Evolutionary conservation across 2,113 vertebrate species (phyloP).

Genomic region (Arizona elegans): DNA sequence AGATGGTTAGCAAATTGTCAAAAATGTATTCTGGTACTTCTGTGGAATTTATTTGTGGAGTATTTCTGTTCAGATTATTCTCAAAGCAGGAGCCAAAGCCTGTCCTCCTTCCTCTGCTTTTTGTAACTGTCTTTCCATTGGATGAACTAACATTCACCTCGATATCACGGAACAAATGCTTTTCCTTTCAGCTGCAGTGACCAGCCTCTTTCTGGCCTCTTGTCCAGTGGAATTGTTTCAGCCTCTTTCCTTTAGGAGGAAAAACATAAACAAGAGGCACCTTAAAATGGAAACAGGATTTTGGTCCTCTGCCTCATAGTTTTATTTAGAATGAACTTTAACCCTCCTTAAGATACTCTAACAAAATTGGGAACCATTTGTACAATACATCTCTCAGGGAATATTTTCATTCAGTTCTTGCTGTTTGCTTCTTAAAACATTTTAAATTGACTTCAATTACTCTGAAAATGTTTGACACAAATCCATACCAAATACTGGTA

Average conservation of each 20-base stretch:
- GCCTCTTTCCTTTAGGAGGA: constrained; percentile 67
- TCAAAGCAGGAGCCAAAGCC: constrained; percentile 40
- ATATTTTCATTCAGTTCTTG: constrained; percentile 67
- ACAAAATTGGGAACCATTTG: constrained; percentile 66
- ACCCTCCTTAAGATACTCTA: constrained; percentile 74
- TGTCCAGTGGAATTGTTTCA: constrained; percentile 74
- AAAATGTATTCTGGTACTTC: neutral
- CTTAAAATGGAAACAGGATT: constrained; percentile 83
- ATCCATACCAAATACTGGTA: neutral
- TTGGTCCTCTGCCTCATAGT: constrained; percentile 72
- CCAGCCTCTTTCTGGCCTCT: constrained; percentile 63
- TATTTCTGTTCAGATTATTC: constrained; percentile 34
- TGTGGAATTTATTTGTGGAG: neutral
- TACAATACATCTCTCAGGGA: constrained; percentile 65
- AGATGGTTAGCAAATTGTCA: neutral
- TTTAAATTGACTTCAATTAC: constrained; percentile 47
- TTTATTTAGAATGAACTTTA: constrained; percentile 77
- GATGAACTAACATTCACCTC: constrained; percentile 63
- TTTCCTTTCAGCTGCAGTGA: constrained; percentile 68
- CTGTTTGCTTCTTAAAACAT: constrained; percentile 62
- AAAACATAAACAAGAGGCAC: constrained; percentile 75
- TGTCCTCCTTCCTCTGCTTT: constrained; percentile 40
- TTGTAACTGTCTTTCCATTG: constrained; percentile 46
- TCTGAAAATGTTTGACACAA: neutral
- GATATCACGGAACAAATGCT: constrained; percentile 39